Evolutionary conservation across 2,888 invertebrate species (phyloP), one percentile per base, ranked within the genome.

Genomic region (Mantis religiosa): DNA sequence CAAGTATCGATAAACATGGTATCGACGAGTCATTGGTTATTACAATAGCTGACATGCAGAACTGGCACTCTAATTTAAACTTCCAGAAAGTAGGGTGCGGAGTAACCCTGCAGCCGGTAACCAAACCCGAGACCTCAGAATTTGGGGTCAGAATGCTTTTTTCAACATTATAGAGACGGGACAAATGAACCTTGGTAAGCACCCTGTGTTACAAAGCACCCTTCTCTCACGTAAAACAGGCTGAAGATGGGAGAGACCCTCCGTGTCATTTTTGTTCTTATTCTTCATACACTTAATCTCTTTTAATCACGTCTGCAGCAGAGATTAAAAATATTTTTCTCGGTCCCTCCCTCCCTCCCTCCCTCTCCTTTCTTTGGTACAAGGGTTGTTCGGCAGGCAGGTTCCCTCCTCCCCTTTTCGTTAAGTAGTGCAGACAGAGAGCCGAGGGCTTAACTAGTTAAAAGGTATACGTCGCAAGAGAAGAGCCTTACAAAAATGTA

Each of bases 261-360:
- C 41, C 89, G 14, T 82, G 28, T 85, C 81, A 87, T 87, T 87
- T 82, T 82, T 87, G 86, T 87, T 82, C 87, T 82, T 87, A 87
- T 34, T 87, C 87, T 87, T 87, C 87, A 82, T 82, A 85, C 89
- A 89, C 89, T 88, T 90, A 89, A 90, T 89, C 90, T 85, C 90
- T 90, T 90, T 93, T 92, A 93, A 92, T 92, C 92, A 92, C 91
- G 92, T 92, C 92, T 92, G 91, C 92, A 91, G 92, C 91, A 91
- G 92, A 87, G 92, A 92, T 92, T 92, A 92, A 92, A 89, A 88
- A 92, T 91, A 91, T 90, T 90, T 91, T 71, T 71, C 54, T n/a
- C n/a, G n/a, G n/a, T n/a, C n/a, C n/a, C n/a, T 71, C 20, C 15
- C 15, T 71, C 54, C 54, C 54, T 30, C 30, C 30, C 3, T 4